Evolutionary conservation across 2,888 invertebrate genomes (phyloP), one percentile per base, ranked within the genome.

Genomic region (Luperina nickerlii): DNA sequence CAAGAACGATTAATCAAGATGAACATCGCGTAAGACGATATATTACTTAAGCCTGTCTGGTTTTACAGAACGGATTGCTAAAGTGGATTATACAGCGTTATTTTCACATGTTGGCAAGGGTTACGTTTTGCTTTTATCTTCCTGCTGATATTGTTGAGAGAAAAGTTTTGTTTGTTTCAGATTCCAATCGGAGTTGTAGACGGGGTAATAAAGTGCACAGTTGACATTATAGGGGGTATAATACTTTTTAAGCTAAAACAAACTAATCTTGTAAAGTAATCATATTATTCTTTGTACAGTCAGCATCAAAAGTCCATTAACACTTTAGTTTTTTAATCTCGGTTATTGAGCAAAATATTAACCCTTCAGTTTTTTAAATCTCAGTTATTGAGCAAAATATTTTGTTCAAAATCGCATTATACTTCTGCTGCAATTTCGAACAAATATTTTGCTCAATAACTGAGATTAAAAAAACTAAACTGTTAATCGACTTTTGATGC

Each of bases 1-100:
- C 85, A 81, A 73, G 87, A 81, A 83, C 81, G 62, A 89, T 87
- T 87, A 85, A 89, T 89, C 88, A 85, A 80, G 87, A 88, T 63
- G 75, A 87, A 79, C 76, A 81, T 76, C 18, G 45, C 66, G 77
- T 81, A 73, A 79, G 80, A 83, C 81, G 63, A 88, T 88, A 88
- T 81, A 88, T 88, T 85, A 88, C 83, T 85, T 83, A 79, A 83
- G 82, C 71, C 65, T 85, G 87, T 83, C 87, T 81, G 81, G 80
- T 88, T 88, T 85, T 87, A 84, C 79, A 81, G 65, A 81, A 81
- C 62, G 76, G 76, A 83, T 81, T 79, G 78, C 67, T 66, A 69
- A 54, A 82, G 79, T 81, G 88, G 78, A 88, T 85, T 85, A 85
- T 67, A 72, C 67, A 71, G 67, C 48, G 67, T 27, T 80, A 69